phyloP scores from a whole-genome alignment of 2,888 invertebrate genomes.

The Athalia rosae region DNA sequence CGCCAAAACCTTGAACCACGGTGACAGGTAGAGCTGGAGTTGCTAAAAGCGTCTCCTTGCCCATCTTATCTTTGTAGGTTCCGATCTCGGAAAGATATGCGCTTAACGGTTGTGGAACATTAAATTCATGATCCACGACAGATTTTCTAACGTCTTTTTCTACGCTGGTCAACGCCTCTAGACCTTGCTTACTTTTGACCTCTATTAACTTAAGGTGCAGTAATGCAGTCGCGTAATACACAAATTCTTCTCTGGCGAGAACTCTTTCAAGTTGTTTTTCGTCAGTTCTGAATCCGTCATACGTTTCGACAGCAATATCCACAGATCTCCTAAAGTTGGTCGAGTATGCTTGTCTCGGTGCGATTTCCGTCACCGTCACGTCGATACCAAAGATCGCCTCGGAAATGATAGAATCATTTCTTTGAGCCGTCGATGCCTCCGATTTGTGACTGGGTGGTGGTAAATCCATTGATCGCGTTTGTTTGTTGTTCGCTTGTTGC shows the following conservation, averaged over 20 bases:
- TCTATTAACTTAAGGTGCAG: conserved; percentile 54
- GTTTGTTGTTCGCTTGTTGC: background rate
- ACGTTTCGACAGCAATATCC: conserved; percentile 55
- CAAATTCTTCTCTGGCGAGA: conserved; percentile 54
- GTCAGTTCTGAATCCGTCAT: conserved; percentile 53
- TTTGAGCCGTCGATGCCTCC: conserved; percentile 33
- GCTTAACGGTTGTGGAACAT: conserved; percentile 60
- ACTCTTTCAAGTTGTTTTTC: conserved; percentile 58
- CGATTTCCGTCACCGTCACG: conserved; percentile 54
- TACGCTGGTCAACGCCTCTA: conserved; percentile 54
- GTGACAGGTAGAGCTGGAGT: conserved; percentile 56
- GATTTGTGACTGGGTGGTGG: background rate
- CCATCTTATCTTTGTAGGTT: conserved; percentile 59
- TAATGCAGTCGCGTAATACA: conserved; percentile 58
- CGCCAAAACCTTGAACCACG: conserved; percentile 57
- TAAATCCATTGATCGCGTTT: background rate
- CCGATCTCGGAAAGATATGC: too few species aligned
- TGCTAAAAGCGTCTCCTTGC: conserved; percentile 57
- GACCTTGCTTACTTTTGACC: conserved; percentile 56
- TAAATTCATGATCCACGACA: conserved; percentile 55
- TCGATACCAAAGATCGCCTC: conserved; percentile 59
- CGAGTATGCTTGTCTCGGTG: conserved; percentile 54
- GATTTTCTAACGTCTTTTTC: conserved; percentile 58
- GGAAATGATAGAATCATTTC: conserved; percentile 50
- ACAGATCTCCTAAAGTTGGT: conserved; percentile 52